Evolutionary conservation across 1,140 invertebrate species (phyloP).

Genomic region (Heliconius melpomene): DNA sequence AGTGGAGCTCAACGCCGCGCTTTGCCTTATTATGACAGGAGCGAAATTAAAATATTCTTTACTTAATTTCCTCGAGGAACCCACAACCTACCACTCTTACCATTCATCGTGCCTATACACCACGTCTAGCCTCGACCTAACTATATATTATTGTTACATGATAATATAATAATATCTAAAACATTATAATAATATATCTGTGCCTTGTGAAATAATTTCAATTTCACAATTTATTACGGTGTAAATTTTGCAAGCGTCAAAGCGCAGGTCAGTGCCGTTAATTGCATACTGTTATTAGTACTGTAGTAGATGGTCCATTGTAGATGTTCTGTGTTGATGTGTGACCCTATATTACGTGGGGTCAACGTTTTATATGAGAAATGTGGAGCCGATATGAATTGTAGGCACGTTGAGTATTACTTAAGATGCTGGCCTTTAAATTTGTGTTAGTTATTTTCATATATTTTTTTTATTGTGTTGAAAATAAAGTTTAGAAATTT

Average conservation of each 20-base stretch:
- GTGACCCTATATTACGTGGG: constrained; percentile 28
- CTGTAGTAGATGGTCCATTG: constrained; percentile 30
- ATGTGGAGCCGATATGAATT: constrained; percentile 21
- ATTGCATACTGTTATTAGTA: constrained; percentile 40
- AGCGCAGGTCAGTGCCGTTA: constrained; percentile 31
- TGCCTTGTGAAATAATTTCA: constrained; percentile 10
- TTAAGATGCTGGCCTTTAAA: not conserved
- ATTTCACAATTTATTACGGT: constrained; percentile 29
- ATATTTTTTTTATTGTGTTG: not conserved
- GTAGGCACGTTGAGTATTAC: not conserved
- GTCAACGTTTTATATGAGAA: constrained; percentile 36
- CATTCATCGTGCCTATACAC: too few relatives aligned
- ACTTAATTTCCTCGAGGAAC: too few relatives aligned
- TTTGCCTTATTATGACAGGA: too few relatives aligned
- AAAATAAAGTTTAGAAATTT: not conserved
- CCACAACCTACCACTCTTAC: too few relatives aligned
- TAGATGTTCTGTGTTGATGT: constrained; percentile 34
- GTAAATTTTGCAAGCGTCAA: constrained; percentile 37
- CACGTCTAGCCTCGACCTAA: too few relatives aligned
- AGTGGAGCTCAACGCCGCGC: too few relatives aligned
- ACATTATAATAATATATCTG: not conserved
- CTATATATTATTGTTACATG: too few relatives aligned
- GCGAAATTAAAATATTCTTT: too few relatives aligned
- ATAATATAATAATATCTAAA: not conserved
- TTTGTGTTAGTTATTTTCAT: not conserved